Evolutionary conservation across 2,888 invertebrate species (phyloP).

Genomic region (Campaea margaritaria): DNA sequence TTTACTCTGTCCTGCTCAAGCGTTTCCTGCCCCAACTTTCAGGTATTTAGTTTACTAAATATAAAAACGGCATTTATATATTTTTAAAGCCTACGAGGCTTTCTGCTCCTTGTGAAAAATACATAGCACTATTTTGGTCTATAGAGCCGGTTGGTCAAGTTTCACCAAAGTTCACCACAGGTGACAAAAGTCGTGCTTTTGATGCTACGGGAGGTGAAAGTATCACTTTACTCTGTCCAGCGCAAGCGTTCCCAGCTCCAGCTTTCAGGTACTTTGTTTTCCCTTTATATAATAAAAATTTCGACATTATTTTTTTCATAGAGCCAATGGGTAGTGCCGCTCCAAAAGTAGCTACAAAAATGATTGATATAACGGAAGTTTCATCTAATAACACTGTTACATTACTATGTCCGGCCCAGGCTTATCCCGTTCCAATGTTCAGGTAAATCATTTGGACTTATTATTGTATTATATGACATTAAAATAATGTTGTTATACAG

Average conservation of each 20-base stretch:
- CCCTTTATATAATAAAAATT: slow-evolving; percentile 23
- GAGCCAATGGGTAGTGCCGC: slow-evolving; percentile 89
- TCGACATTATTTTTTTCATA: slow-evolving; percentile 58
- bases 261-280: slow-evolving; percentile 82
- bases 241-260: slow-evolving; percentile 91
- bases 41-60: slow-evolving; percentile 68
- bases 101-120: background rate
- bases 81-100: background rate
- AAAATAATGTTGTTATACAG: slow-evolving; percentile 64
- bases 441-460: slow-evolving; percentile 76
- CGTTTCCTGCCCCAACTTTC: slow-evolving; percentile 88
- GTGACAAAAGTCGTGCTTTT: slow-evolving; percentile 87
- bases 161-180: slow-evolving; percentile 87
- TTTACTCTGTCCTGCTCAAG: slow-evolving; percentile 90
- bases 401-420: slow-evolving; percentile 88
- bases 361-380: slow-evolving; percentile 78
- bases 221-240: slow-evolving; percentile 88
- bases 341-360: slow-evolving; percentile 87
- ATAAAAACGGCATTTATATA: background rate
- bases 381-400: slow-evolving; percentile 65
- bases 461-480: background rate
- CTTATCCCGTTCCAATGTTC: slow-evolving; percentile 88
- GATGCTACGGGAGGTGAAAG: slow-evolving; percentile 81
- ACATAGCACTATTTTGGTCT: slow-evolving; percentile 29
- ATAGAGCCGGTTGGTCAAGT: slow-evolving; percentile 89